Base-by-base conservation (phyloP, 2,888 invertebrate species). In the Xanthia togata region DNA sequence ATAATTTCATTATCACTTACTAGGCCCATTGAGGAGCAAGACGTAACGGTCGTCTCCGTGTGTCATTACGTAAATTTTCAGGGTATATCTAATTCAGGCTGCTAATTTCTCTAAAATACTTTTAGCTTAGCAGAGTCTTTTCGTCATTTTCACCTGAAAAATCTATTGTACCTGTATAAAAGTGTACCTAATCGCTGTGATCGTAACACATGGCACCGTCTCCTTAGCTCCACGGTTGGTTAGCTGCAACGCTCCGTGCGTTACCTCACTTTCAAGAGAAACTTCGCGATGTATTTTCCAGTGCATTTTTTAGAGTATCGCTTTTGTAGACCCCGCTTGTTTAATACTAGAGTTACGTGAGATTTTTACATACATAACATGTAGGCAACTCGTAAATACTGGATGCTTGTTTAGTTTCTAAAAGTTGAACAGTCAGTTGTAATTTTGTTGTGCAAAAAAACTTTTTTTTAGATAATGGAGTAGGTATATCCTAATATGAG, bases 261-360 rank as follows among this genome's bases (percentile, higher is more conserved):
- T 96, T 96, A 95, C 96, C 94, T 96, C 94, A 95, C 95, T 95
- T 94, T 94, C 94, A 94, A 93, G 93, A 93, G 95, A 94, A 96
- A 96, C 95, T 96, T 94, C 90, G 94, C 94, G 92, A 95, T 96
- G 95, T 95, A 96, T 96, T 95, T 96, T 93, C 92, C 94, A 93
- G 92, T 94, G 95, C 95, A 95, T 96, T 96, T 96, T 96, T 96
- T 95, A 95, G 94, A 95, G 95, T 95, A 95, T 96, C 94, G 94
- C 95, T 95, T 95, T 95, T 96, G 96, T 96, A 94, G 92, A 93
- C 93, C 90, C 87, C 82, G 92, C 92, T 95, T 95, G 95, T 95
- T 95, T 93, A 94, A 94, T 94, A 93, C 94, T 93, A 91, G 91
- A 94, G 93, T 92, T 91, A 91, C 91, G 92, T 91, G 92, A 91